Percentiles rank a stretch among this genome's conserved stretches.
Conservation (phyloP, 2,797 vertebrate species). For the Oreochromis grahami region DNA sequence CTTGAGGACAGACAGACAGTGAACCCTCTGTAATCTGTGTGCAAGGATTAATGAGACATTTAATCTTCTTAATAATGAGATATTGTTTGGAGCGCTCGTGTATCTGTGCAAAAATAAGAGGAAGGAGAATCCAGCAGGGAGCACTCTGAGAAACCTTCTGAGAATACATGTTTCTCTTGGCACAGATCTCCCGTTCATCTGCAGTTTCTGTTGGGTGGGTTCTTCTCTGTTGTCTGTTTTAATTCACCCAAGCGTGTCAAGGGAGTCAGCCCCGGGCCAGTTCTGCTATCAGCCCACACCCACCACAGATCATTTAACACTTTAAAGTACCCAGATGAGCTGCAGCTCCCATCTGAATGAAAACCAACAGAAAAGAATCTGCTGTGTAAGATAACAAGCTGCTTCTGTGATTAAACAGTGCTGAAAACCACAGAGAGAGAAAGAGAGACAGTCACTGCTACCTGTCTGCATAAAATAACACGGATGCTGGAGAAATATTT, state of each 20-base stretch:
- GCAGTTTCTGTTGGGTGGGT: not conserved
- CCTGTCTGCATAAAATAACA: not conserved
- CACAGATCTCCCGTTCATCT: not conserved
- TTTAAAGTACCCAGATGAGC: not conserved
- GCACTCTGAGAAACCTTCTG: not conserved
- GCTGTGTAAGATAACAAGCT: not conserved
- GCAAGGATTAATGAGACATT: not conserved
- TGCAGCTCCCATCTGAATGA: not conserved
- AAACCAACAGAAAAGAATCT: not conserved
- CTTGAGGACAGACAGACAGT: not conserved
- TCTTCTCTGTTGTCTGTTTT: not conserved
- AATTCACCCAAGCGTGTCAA: not conserved
- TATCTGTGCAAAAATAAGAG: not conserved
- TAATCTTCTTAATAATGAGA: not conserved
- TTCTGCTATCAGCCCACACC: not conserved
- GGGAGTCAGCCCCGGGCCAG: not conserved
- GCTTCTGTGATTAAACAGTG: not conserved
- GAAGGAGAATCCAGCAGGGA: not conserved
- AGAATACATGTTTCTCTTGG: not conserved
- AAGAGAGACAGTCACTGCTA: not conserved
- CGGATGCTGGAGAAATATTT: not conserved
- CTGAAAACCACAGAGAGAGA: not conserved
- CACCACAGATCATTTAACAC: not conserved
- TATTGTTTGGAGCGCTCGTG: not conserved
- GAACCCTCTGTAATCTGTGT: not conserved